Conservation (phyloP, 1,140 invertebrate species). For the Ganaspis sp. region DNA sequence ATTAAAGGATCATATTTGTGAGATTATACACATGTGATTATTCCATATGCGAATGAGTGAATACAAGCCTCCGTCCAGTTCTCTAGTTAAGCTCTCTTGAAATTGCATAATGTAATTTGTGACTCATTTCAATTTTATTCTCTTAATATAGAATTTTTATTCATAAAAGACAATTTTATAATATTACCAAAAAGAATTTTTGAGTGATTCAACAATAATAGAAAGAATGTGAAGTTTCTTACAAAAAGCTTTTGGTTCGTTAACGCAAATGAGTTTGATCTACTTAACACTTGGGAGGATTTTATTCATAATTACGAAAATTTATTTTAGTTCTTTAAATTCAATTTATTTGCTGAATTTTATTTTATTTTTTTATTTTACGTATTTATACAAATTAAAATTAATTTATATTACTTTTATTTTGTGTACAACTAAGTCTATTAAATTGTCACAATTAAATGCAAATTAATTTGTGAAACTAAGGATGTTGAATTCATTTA, state of each 20-base stretch:
- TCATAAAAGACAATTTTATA: background rate
- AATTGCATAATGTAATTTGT: conserved; percentile 11
- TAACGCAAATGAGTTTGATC: background rate
- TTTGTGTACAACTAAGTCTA: no score
- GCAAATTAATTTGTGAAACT: no score
- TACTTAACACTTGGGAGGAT: conserved; percentile 4
- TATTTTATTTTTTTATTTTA: no score
- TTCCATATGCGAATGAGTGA: conserved; percentile 17
- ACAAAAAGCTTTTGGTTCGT: conserved; percentile 5
- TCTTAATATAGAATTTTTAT: background rate
- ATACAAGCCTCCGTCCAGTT: background rate
- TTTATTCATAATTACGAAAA: background rate
- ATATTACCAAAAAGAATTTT: background rate
- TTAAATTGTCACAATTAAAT: no score
- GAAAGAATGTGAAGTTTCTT: background rate
- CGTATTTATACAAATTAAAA: no score
- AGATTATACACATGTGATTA: conserved; percentile 27
- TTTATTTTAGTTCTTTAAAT: no score
- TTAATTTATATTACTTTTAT: no score
- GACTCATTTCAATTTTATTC: background rate
- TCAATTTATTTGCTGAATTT: no score
- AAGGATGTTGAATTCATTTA: no score
- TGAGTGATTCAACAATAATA: background rate
- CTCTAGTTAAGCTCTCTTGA: conserved; percentile 17
- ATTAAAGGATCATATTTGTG: conserved; percentile 16